A percentile compares a stretch with the other conserved stretches of the same genome.
Evolutionary conservation across 1,140 invertebrate genomes (phyloP).

Genomic region (Manduca sexta): DNA sequence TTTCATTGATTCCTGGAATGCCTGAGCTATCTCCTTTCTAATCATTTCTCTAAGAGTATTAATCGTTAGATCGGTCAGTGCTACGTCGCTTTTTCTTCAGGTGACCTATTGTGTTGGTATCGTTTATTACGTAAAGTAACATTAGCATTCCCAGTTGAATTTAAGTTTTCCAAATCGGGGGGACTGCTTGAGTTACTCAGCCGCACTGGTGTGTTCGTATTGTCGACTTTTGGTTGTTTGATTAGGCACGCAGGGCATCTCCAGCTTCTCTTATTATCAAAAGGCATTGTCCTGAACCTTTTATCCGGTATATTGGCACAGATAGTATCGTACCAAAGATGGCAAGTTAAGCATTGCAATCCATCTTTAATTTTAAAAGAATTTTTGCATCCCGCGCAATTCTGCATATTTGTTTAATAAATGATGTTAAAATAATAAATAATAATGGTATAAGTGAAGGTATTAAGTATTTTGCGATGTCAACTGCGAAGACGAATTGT

Average conservation of each 20-base stretch:
- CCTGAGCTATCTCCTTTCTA: background rate
- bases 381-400: background rate
- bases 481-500: too few relatives aligned
- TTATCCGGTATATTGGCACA: conserved; percentile 13
- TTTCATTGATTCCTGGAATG: too few relatives aligned
- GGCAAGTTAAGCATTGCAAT: conserved; percentile 5
- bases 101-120: background rate
- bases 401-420: too few relatives aligned
- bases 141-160: too few relatives aligned
- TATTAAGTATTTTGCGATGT: too few relatives aligned
- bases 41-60: background rate
- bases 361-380: background rate
- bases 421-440: too few relatives aligned
- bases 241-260: conserved; percentile 14
- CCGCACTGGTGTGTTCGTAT: conserved; percentile 16
- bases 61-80: background rate
- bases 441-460: too few relatives aligned
- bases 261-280: conserved; percentile 11
- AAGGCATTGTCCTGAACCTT: background rate
- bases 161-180: background rate
- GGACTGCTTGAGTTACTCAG: background rate
- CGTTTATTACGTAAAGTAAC: too few relatives aligned
- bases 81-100: background rate
- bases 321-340: conserved; percentile 9
- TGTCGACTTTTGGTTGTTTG: conserved; percentile 16